Evolutionary conservation across 2,113 vertebrate species (phyloP), one percentile per base, ranked within the genome.

Genomic region (Nannospalax galili): DNA sequence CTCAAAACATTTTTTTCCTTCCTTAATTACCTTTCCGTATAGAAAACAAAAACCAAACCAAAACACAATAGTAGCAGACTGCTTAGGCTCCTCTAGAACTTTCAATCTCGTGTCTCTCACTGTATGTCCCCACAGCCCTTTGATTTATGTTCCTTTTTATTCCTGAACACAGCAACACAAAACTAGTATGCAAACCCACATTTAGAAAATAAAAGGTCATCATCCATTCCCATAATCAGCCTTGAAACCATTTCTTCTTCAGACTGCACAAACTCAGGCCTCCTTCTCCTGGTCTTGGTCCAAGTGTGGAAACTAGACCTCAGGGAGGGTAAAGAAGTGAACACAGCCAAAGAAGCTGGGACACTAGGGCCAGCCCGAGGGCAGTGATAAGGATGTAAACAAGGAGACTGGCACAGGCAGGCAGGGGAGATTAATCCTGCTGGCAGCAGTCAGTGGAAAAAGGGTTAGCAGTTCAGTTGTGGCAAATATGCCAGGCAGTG

Each of bases 361-460:
- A 28, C 10, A 9, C 65, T 1, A 37, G 88, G 85, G 95, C 88
- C 5, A 7, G 92, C 64, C 93, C 58, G 78, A 87, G 73, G 91
- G 82, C 82, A 89, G 77, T 35, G 95, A 95, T 96, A 95, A 96
- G 94, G 90, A n/a, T 64, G 40, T 84, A 94, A 96, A 96, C 95
- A 97, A 82, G 95, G 79, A 87, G 88, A 67, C 24, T 60, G 94
- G 95, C 92, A 92, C 45, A 42, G 69, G 73, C 78, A 52, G 86
- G 62, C 74, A 32, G 81, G 52, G 79, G 10, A 37, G 32, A 72
- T 79, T 45, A 58, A 58, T 48, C 92, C 82, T 62, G 93, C 65
- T 97, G 97, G 96, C 95, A 96, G 74, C 0, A 0, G 60, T 81
- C 62, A 30, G 88, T 95, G 96, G 96, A 87, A 97, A 94, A 95